Evolutionary conservation across 1,140 invertebrate genomes (phyloP).

Genomic region (Alviniconcha marisindica): DNA sequence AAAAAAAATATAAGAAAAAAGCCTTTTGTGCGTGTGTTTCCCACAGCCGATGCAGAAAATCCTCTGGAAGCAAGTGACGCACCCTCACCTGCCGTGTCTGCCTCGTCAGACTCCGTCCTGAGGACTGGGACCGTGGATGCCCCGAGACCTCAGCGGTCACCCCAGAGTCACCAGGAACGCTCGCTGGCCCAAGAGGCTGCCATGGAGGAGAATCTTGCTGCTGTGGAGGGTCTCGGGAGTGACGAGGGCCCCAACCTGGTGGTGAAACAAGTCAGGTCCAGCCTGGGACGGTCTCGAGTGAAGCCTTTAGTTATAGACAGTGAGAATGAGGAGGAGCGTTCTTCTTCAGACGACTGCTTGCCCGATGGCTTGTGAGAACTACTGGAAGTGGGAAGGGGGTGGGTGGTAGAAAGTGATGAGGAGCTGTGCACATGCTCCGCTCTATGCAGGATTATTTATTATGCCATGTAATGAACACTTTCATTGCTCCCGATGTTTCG

Average conservation of each 20-base stretch:
- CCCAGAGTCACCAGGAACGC: neutral
- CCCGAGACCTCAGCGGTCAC: too few species aligned
- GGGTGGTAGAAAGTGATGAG: too few species aligned
- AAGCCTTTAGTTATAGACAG: neutral
- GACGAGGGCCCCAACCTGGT: neutral
- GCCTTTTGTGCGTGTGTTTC: too few species aligned
- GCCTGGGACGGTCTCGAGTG: neutral
- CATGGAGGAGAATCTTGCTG: neutral
- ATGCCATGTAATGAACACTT: too few species aligned
- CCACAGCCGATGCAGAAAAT: neutral
- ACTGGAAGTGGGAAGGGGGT: too few species aligned
- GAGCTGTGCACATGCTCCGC: too few species aligned
- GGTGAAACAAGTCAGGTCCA: neutral
- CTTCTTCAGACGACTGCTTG: neutral
- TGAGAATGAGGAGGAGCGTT: neutral
- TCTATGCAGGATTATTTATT: too few species aligned
- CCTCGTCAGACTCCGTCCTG: neutral
- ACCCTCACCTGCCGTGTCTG: neutral
- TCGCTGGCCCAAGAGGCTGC: neutral
- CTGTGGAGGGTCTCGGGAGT: neutral
- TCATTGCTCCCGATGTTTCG: too few species aligned
- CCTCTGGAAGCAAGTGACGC: neutral
- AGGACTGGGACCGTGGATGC: too few species aligned
- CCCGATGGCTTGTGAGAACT: conserved; percentile 10
- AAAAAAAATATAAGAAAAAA: too few species aligned